A percentile compares a stretch with the other conserved stretches of the same genome.
Evolutionary conservation across 2,888 invertebrate genomes (phyloP).

Genomic region (Liodrosophila aerea): DNA sequence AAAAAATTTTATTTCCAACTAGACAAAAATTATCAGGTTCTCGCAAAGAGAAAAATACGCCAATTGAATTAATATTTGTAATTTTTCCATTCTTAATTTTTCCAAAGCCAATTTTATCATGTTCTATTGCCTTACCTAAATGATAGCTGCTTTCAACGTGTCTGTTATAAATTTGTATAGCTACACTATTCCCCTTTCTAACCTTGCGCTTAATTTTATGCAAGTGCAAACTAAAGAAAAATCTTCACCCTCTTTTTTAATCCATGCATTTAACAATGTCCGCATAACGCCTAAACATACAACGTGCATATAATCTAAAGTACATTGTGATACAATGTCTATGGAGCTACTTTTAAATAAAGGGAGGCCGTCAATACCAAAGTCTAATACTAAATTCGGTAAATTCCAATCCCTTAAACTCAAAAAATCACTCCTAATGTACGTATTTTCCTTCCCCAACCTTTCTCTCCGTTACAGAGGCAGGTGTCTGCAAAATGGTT

Average conservation of each 20-base stretch:
- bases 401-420: constrained; percentile 23
- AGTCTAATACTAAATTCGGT: constrained; percentile 8
- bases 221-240: neutral
- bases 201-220: too few relatives aligned
- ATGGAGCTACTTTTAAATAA: neutral
- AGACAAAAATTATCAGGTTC: too few relatives aligned
- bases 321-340: neutral
- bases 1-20: too few relatives aligned
- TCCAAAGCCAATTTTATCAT: neutral
- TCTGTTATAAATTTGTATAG: too few relatives aligned
- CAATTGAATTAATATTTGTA: too few relatives aligned
- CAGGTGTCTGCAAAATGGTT: constrained; percentile 19
- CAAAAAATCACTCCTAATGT: constrained; percentile 22
- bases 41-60: too few relatives aligned
- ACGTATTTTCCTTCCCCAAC: constrained; percentile 6
- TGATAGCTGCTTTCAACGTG: too few relatives aligned
- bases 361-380: constrained; percentile 1
- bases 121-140: too few relatives aligned
- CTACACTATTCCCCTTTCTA: too few relatives aligned
- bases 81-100: neutral
- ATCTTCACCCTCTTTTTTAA: neutral
- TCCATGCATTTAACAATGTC: neutral
- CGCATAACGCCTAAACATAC: neutral
- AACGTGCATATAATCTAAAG: constrained; percentile 2
- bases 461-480: constrained; percentile 7